Evolutionary conservation across 1,140 invertebrate species (phyloP).

Genomic region (Drosophila ananassae): DNA sequence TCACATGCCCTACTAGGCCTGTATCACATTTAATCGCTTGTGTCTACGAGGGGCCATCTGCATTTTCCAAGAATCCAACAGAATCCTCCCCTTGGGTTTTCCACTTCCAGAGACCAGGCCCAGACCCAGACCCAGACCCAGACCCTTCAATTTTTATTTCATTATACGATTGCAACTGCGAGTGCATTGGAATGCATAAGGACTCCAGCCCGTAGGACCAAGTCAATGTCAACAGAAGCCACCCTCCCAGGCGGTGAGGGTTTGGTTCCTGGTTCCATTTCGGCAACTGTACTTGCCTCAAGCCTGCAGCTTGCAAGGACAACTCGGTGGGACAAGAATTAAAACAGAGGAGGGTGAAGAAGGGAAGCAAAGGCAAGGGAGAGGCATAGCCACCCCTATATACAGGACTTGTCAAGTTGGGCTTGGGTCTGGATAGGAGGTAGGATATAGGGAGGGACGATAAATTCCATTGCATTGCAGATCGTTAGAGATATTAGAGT

Average conservation of each 20-base stretch:
- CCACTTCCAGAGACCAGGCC: neutral
- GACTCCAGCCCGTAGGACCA: slow-evolving; percentile 46
- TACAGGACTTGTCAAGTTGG: slow-evolving; percentile 33
- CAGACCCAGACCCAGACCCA: slow-evolving; percentile 26
- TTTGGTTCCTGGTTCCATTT: slow-evolving; percentile 27
- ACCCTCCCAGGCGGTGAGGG: slow-evolving; percentile 33
- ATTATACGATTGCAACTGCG: slow-evolving; percentile 66
- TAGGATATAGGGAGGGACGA: neutral
- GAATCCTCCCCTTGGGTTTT: slow-evolving; percentile 60
- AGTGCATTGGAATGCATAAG: slow-evolving; percentile 73
- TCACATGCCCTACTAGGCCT: slow-evolving; percentile 27
- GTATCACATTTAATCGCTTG: slow-evolving; percentile 5
- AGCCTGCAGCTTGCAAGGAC: slow-evolving; percentile 68
- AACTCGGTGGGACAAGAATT: slow-evolving; percentile 33
- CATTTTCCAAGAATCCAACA: slow-evolving; percentile 59
- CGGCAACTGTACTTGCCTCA: slow-evolving; percentile 58
- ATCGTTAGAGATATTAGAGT: slow-evolving; percentile 25
- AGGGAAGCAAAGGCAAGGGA: slow-evolving; percentile 21
- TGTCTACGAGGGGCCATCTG: slow-evolving; percentile 46
- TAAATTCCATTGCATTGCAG: slow-evolving; percentile 49
- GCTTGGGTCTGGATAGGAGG: slow-evolving; percentile 23
- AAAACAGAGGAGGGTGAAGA: slow-evolving; percentile 15
- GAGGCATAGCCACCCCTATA: slow-evolving; percentile 37
- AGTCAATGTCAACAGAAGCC: slow-evolving; percentile 74
- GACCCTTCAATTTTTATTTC: slow-evolving; percentile 7